These are phyloP conservation scores for Arizona elegans DNA, from an alignment of 2,113 vertebrate genomes.

Conservation along the genomic window DNA sequence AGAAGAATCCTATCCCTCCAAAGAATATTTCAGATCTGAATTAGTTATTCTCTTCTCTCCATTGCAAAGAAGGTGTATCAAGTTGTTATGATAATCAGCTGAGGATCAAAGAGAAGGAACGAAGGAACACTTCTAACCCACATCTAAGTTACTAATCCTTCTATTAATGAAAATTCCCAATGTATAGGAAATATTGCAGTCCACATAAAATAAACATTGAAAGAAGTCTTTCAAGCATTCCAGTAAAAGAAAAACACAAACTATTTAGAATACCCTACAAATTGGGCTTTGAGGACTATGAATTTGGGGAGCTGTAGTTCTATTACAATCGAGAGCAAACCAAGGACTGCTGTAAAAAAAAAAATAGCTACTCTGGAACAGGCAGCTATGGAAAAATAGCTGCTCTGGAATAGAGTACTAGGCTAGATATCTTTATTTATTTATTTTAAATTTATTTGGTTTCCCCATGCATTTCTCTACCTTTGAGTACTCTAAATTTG, in stretches of 20 bases:
- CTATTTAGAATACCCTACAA: background rate
- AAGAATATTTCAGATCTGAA: conserved; percentile 68
- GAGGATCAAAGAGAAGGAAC: background rate
- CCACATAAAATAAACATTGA: background rate
- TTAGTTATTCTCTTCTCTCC: conserved; percentile 72
- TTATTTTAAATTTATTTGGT: background rate
- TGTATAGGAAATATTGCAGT: background rate
- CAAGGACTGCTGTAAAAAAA: background rate
- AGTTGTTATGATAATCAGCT: conserved; percentile 65
- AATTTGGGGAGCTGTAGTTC: background rate
- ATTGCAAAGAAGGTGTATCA: conserved; percentile 74
- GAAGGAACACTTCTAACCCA: conserved; percentile 27
- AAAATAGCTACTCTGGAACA: background rate
- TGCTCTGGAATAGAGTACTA: background rate
- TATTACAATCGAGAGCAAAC: background rate
- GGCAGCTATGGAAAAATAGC: too few relatives aligned
- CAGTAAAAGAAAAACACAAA: background rate
- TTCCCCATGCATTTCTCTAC: background rate
- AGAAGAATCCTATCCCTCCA: conserved; percentile 73
- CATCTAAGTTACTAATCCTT: conserved; percentile 24
- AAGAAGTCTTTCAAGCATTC: background rate
- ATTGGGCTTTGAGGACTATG: background rate
- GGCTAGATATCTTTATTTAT: background rate
- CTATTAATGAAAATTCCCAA: background rate
- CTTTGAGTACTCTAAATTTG: background rate